Percentiles rank a stretch among this genome's conserved stretches.
phyloP scores from a whole-genome alignment of 2,113 vertebrate genomes.

The Macquaria ambigua region DNA sequence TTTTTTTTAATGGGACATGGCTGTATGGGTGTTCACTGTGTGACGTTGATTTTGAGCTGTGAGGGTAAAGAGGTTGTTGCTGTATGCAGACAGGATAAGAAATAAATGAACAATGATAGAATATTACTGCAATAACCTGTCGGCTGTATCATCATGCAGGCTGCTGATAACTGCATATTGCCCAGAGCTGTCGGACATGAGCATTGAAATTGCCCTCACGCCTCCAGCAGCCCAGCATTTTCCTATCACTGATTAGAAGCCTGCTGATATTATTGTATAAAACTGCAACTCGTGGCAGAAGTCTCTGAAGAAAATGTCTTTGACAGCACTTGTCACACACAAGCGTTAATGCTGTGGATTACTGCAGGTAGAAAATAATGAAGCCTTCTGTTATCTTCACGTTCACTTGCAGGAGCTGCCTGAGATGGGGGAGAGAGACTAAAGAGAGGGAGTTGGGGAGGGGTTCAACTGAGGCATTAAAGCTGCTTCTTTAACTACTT shows the following conservation, averaged over 20 bases:
- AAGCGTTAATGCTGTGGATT: conserved; percentile 1
- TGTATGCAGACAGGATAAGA: conserved; percentile 4
- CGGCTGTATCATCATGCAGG: neutral
- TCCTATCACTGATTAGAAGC: neutral
- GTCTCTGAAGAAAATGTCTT: neutral
- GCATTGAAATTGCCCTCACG: conserved; percentile 6
- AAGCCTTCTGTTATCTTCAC: conserved; percentile 24
- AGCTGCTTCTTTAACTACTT: neutral
- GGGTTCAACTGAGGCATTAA: no score
- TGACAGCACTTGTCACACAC: conserved; percentile 1
- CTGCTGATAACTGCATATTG: neutral
- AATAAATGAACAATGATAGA: neutral
- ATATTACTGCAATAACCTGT: conserved; percentile 13
- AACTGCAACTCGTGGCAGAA: neutral
- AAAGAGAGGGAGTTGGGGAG: neutral
- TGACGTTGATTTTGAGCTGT: neutral
- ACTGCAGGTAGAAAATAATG: conserved; percentile 25
- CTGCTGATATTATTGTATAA: neutral
- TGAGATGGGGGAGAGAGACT: neutral
- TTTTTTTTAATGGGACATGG: neutral
- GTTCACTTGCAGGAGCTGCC: conserved; percentile 1
- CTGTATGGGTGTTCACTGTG: neutral
- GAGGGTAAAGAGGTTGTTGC: conserved; percentile 1
- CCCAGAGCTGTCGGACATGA: neutral
- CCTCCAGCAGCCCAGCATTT: neutral